Percentiles rank a stretch among this genome's conserved stretches.
Evolutionary conservation across 37 sponge, comb jelly and placozoan genomes (phyloP).

Genomic region (Axinella damicornis): DNA sequence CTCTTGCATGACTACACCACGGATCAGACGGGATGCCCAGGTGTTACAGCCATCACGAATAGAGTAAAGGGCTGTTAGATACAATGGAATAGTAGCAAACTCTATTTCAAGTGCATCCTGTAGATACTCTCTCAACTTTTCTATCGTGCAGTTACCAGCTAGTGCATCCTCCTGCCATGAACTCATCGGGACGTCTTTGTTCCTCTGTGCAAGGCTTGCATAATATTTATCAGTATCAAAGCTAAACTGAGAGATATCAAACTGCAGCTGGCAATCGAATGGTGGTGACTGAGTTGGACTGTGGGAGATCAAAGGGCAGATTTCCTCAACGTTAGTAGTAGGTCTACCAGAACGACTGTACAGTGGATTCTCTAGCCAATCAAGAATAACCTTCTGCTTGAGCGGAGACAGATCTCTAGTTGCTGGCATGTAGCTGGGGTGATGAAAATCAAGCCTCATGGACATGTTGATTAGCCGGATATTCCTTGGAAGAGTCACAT

Average conservation of each 20-base stretch:
- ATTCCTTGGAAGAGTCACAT: slow-evolving; percentile 30
- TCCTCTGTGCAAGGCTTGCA: no score
- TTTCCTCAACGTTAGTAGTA: no score
- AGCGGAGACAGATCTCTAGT: slow-evolving; percentile 48
- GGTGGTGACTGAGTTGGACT: no score
- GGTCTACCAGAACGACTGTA: neutral
- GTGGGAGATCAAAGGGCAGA: no score
- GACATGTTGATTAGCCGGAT: slow-evolving; percentile 12
- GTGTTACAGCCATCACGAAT: slow-evolving; percentile 38
- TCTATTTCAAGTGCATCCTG: slow-evolving; percentile 46
- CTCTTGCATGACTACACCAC: slow-evolving; percentile 43
- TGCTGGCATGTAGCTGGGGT: slow-evolving; percentile 71
- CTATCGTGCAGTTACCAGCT: neutral
- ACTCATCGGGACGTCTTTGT: neutral
- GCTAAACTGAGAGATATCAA: no score
- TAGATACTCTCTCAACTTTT: slow-evolving; percentile 6
- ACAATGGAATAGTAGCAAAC: slow-evolving; percentile 47
- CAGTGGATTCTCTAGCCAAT: slow-evolving; percentile 45
- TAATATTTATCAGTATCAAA: no score
- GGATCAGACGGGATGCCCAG: slow-evolving; percentile 3
- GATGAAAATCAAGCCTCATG: slow-evolving; percentile 20
- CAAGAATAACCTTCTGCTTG: slow-evolving; percentile 10
- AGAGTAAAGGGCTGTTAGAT: slow-evolving; percentile 43
- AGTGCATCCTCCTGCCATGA: no score
- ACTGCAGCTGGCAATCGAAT: no score